Conservation (phyloP, 2,113 vertebrate species). For the Pterophyllum scalare region DNA sequence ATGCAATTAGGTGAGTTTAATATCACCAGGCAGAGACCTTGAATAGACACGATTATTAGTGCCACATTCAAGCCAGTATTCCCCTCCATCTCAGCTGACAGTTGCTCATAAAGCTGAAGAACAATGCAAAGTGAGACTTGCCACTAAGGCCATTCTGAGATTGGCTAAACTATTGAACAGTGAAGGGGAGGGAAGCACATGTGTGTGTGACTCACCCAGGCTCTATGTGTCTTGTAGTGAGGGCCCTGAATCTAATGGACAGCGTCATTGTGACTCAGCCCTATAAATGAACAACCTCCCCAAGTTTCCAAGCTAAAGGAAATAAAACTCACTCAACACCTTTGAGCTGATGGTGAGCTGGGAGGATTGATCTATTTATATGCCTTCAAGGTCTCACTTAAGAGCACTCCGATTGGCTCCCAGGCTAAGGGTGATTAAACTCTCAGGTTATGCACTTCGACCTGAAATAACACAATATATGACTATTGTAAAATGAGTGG, state of each 20-base stretch:
- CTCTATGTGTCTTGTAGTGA: constrained; percentile 26
- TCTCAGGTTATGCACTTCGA: neutral
- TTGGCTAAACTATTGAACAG: constrained; percentile 14
- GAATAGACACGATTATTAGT: constrained; percentile 6
- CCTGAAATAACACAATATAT: neutral
- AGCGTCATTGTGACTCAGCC: constrained; percentile 44
- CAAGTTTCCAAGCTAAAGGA: constrained; percentile 14
- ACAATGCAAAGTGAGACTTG: constrained; percentile 1
- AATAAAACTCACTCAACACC: constrained; percentile 26
- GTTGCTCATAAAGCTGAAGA: neutral
- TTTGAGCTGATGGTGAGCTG: neutral
- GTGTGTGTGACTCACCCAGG: constrained; percentile 25
- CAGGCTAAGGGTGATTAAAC: neutral
- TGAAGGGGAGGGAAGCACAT: neutral
- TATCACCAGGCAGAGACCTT: constrained; percentile 1
- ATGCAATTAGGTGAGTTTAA: constrained; percentile 4
- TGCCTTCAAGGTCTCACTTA: neutral
- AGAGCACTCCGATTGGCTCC: neutral
- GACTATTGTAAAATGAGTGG: neutral
- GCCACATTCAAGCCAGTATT: neutral
- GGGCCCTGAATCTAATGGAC: constrained; percentile 28
- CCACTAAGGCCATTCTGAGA: neutral
- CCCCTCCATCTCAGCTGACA: neutral
- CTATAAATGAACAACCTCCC: constrained; percentile 20
- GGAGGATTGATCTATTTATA: neutral